phyloP scores from a whole-genome alignment of 23 tunicate genomes.

The Clavelina lepadiformis region DNA sequence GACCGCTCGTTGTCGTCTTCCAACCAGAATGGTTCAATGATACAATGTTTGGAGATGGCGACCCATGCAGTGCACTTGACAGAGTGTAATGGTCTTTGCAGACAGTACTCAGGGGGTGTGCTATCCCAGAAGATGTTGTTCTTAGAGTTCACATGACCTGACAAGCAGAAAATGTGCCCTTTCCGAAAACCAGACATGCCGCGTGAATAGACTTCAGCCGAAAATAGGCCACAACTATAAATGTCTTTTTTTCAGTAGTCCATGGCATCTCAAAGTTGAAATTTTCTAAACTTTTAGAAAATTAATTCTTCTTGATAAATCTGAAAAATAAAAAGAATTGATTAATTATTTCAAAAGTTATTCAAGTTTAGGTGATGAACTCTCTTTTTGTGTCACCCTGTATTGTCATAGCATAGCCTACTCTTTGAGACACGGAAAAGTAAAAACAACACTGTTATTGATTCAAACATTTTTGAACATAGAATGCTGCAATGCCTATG shows the following conservation, averaged over 20 bases:
- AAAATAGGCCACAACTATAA: conserved; percentile 17
- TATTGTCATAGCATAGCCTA: no score
- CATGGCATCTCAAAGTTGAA: conserved; percentile 4
- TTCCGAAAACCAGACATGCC: conserved; percentile 8
- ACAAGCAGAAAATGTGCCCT: neutral
- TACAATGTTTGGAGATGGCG: neutral
- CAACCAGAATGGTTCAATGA: conserved; percentile 32
- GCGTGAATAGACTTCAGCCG: conserved; percentile 22
- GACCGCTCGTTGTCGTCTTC: conserved; percentile 27
- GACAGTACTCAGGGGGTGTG: conserved; percentile 9
- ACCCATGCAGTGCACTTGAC: conserved; percentile 41
- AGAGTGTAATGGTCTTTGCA: conserved; percentile 26
- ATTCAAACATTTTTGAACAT: no score
- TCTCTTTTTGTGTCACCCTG: no score
- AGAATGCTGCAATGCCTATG: no score
- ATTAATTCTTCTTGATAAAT: neutral
- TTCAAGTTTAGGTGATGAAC: no score
- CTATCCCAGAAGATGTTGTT: conserved; percentile 9
- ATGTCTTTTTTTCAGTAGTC: conserved; percentile 11
- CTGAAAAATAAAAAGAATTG: neutral
- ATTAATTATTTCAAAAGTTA: neutral
- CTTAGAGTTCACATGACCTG: conserved; percentile 17
- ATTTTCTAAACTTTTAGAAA: neutral
- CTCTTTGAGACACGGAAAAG: no score
- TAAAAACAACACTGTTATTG: no score